Percentiles rank a stretch among this genome's conserved stretches.
These are phyloP conservation scores for Hyalella azteca DNA, from an alignment of 2,888 invertebrate species.

Conservation along the genomic window DNA sequence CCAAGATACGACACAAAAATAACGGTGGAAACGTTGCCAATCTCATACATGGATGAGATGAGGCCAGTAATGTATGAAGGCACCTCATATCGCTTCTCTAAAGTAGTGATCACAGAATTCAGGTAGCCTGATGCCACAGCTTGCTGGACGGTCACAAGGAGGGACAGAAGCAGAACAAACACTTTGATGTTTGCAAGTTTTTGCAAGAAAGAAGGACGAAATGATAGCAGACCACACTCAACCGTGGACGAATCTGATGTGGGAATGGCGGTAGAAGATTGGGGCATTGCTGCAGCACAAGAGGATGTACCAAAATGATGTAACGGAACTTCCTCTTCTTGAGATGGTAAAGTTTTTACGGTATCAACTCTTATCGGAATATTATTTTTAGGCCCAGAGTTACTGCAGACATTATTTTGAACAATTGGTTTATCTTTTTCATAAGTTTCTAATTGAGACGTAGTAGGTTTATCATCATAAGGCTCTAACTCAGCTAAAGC, in stretches of 20 bases:
- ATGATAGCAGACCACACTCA: conserved; percentile 29
- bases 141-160: conserved; percentile 88
- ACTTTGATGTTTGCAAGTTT: conserved; percentile 67
- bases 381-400: too few relatives aligned
- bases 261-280: background rate
- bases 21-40: conserved; percentile 92
- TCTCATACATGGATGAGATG: conserved; percentile 90
- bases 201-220: conserved; percentile 27
- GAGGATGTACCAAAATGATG: background rate
- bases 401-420: too few relatives aligned
- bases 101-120: conserved; percentile 94
- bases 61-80: conserved; percentile 91
- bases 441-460: too few relatives aligned
- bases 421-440: too few relatives aligned
- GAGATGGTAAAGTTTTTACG: too few relatives aligned
- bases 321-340: background rate
- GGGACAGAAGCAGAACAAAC: conserved; percentile 85
- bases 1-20: conserved; percentile 95
- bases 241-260: background rate
- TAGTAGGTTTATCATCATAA: too few relatives aligned
- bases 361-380: too few relatives aligned
- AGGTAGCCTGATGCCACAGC: conserved; percentile 90
- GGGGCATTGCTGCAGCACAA: too few relatives aligned
- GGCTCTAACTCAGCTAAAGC: too few relatives aligned
- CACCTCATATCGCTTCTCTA: conserved; percentile 90